Percentiles rank a stretch among this genome's conserved stretches.
Conservation (phyloP, 2,113 vertebrate genomes). For the Heterocephalus glaber region DNA sequence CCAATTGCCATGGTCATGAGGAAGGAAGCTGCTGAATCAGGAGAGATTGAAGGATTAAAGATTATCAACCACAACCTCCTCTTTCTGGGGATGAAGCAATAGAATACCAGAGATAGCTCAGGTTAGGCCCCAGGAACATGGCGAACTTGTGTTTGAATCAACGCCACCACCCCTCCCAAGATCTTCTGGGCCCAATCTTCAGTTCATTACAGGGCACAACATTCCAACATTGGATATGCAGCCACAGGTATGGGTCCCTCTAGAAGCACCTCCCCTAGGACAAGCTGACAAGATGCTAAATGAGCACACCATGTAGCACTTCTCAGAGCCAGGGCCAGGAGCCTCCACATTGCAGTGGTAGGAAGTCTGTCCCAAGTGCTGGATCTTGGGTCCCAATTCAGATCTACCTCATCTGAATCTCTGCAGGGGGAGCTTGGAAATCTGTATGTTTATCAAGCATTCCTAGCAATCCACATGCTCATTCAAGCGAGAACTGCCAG, state of each 20-base stretch:
- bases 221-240: neutral
- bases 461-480: neutral
- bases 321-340: fast-evolving
- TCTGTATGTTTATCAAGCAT: neutral
- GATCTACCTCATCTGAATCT: neutral
- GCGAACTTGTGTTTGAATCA: neutral
- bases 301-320: neutral
- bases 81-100: neutral
- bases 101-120: neutral
- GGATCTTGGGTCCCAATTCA: neutral
- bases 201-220: fast-evolving
- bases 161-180: neutral
- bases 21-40: neutral
- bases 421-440: neutral
- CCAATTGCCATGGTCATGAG: neutral
- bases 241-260: neutral
- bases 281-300: neutral
- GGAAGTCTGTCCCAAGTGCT: neutral
- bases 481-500: neutral
- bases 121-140: neutral
- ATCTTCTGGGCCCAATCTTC: neutral
- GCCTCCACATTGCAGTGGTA: fast-evolving
- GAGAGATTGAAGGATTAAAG: neutral
- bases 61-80: neutral
- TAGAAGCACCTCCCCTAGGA: no score